These are phyloP conservation scores for Acanthosoma haemorrhoidale DNA, from an alignment of 2,888 invertebrate species.

Conservation along the genomic window DNA sequence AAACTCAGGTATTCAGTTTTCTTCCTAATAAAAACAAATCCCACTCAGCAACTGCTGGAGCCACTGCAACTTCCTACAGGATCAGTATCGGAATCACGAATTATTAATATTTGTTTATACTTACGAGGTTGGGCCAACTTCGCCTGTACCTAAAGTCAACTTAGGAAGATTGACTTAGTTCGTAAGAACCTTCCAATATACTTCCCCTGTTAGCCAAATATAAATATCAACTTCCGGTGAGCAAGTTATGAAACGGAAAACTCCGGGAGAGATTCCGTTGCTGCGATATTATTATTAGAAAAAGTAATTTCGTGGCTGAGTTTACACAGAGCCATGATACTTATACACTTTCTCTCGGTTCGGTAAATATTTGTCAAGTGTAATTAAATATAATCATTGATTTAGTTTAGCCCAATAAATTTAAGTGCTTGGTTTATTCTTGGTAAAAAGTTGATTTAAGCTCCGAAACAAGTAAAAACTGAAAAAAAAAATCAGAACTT, in stretches of 20 bases:
- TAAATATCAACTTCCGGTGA: neutral
- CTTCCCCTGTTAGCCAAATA: conserved; percentile 6
- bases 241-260: neutral
- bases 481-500: too few species aligned
- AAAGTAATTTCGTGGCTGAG: neutral
- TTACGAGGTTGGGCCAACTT: neutral
- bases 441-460: too few species aligned
- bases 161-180: neutral
- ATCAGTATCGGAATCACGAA: neutral
- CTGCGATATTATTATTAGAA: neutral
- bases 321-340: neutral
- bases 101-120: conserved; percentile 12
- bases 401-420: too few species aligned
- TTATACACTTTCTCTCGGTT: too few species aligned
- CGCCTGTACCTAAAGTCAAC: neutral
- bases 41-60: too few species aligned
- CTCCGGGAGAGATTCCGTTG: neutral
- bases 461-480: too few species aligned
- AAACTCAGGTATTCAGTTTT: too few species aligned
- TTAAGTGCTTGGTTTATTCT: too few species aligned
- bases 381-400: too few species aligned
- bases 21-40: too few species aligned
- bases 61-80: neutral
- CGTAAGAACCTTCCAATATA: conserved; percentile 5
- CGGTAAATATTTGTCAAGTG: too few species aligned